A percentile compares a stretch with the other conserved stretches of the same genome.
Conservation (phyloP, 53 echinoderm and acorn worm species). For the Apostichopus leukothele region DNA sequence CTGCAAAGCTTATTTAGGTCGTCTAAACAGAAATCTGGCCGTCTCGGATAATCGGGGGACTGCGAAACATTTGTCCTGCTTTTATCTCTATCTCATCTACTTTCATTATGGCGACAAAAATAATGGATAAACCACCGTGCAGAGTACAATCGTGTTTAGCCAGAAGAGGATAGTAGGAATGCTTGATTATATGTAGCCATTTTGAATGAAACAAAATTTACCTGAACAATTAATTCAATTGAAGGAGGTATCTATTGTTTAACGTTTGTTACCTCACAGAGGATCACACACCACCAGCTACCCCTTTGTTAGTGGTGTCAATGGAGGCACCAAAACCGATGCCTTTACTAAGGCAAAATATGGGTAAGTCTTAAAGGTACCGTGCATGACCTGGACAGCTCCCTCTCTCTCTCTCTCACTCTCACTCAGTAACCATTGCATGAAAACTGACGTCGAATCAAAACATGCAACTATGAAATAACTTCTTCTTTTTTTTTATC, state of each 20-base stretch:
- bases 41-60: no score
- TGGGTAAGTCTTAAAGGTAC: constrained; percentile 27
- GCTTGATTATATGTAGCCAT: no score
- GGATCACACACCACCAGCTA: constrained; percentile 83
- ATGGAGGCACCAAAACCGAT: constrained; percentile 78
- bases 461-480: background rate
- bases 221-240: no score
- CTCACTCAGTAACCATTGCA: background rate
- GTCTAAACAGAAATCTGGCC: no score
- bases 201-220: no score
- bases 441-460: background rate
- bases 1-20: no score
- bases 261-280: constrained; percentile 66
- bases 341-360: constrained; percentile 71
- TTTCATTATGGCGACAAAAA: no score
- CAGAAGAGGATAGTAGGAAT: no score
- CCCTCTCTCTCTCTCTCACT: background rate
- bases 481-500: background rate
- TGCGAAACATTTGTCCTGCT: no score
- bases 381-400: background rate
- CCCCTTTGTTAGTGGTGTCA: constrained; percentile 73
- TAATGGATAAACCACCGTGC: no score
- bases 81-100: no score
- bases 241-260: background rate
- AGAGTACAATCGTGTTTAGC: no score